A percentile compares a stretch with the other conserved stretches of the same genome.
Evolutionary conservation across 2,888 invertebrate species (phyloP).

Genomic region (Agelastica alni): DNA sequence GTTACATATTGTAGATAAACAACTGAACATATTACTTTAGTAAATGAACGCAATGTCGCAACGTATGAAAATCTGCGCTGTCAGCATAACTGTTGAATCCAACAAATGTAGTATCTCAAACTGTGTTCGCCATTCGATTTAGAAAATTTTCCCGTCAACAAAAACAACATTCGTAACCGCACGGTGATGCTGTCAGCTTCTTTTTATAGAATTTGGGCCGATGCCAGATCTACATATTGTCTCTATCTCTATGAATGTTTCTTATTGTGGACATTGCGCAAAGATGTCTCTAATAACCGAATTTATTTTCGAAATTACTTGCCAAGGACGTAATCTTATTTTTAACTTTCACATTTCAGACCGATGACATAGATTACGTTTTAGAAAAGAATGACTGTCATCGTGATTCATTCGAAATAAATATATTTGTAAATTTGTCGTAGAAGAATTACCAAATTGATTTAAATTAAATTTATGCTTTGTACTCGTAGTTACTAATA

Average conservation of each 20-base stretch:
- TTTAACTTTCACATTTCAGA: constrained; percentile 14
- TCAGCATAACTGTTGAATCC: no score
- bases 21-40: no score
- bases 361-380: constrained; percentile 8
- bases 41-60: no score
- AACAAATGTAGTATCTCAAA: constrained; percentile 16
- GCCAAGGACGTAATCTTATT: constrained; percentile 18
- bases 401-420: constrained; percentile 4
- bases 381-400: constrained; percentile 2
- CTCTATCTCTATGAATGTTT: constrained; percentile 22
- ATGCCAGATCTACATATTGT: constrained; percentile 22
- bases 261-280: constrained; percentile 19
- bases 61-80: no score
- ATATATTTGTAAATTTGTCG: no score
- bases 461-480: no score
- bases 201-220: constrained; percentile 28
- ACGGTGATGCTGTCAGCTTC: constrained; percentile 27
- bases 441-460: no score
- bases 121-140: constrained; percentile 3
- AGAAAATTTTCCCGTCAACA: constrained; percentile 26
- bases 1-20: no score
- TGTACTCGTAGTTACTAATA: no score
- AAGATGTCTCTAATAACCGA: constrained; percentile 19
- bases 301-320: constrained; percentile 20
- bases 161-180: constrained; percentile 20